Conservation (phyloP, 2,888 invertebrate species). For the Darwinula stevensoni region DNA sequence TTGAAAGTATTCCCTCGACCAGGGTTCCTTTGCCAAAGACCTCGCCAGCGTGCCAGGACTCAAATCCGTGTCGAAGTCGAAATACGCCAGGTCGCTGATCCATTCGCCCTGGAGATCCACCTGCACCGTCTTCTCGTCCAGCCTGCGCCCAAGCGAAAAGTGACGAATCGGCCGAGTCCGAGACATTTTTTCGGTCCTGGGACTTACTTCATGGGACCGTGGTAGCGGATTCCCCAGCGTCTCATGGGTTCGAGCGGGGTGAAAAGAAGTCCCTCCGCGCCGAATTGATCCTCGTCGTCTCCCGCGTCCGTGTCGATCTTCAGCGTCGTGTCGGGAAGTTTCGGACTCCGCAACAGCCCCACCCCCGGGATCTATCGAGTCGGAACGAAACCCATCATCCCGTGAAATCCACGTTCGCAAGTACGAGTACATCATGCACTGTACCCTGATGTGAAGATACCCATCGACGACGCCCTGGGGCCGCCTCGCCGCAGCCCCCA, state of each 20-base stretch:
- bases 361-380: conserved; percentile 28
- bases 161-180: no score
- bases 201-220: conserved; percentile 38
- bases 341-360: conserved; percentile 33
- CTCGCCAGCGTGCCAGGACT: conserved; percentile 31
- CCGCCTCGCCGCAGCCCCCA: no score
- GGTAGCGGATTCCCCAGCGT: conserved; percentile 34
- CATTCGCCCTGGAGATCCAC: no score
- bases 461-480: no score
- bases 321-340: conserved; percentile 35
- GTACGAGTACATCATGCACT: no score
- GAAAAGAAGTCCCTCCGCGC: conserved; percentile 35
- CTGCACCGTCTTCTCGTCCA: no score
- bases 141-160: no score
- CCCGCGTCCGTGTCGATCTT: conserved; percentile 22
- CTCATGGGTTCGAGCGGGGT: conserved; percentile 38
- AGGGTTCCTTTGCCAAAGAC: conserved; percentile 39
- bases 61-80: conserved; percentile 41
- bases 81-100: conserved; percentile 28
- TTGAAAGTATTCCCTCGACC: conserved; percentile 35
- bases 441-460: no score
- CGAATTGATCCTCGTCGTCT: conserved; percentile 26
- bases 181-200: no score
- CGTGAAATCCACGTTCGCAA: no score
- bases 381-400: no score